phyloP scores from a whole-genome alignment of 2,113 vertebrate species.

The Mesoclemmys tuberculata region DNA sequence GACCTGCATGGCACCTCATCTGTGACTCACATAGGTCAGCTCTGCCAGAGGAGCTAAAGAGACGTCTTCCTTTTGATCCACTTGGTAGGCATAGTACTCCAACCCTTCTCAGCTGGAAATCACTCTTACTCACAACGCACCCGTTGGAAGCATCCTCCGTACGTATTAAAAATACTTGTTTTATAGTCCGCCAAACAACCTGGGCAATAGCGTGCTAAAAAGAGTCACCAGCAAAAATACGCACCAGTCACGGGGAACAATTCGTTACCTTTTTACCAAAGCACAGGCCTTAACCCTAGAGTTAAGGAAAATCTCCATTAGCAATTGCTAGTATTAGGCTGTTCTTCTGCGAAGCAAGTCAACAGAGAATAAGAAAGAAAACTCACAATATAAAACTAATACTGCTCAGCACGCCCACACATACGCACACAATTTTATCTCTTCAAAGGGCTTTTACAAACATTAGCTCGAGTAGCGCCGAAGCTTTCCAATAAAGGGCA shows the following conservation, averaged over 20 bases:
- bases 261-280: background rate
- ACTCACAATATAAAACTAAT: background rate
- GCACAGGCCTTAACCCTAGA: background rate
- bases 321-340: rapidly evolving
- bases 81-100: background rate
- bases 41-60: background rate
- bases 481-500: background rate
- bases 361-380: background rate
- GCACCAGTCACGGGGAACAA: background rate
- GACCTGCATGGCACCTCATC: background rate
- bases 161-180: background rate
- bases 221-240: background rate
- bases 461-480: background rate
- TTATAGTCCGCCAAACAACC: background rate
- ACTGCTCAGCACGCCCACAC: rapidly evolving
- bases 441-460: background rate
- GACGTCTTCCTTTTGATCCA: background rate
- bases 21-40: background rate
- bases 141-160: background rate
- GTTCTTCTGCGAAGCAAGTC: background rate
- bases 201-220: background rate
- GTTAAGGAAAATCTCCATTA: background rate
- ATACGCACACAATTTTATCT: background rate
- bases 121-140: background rate
- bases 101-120: background rate